Percentiles rank a stretch among this genome's conserved stretches.
These are phyloP conservation scores for Hydrozoanthus gracilis DNA, from an alignment of 92 coral and sea anemone species.

Conservation along the genomic window DNA sequence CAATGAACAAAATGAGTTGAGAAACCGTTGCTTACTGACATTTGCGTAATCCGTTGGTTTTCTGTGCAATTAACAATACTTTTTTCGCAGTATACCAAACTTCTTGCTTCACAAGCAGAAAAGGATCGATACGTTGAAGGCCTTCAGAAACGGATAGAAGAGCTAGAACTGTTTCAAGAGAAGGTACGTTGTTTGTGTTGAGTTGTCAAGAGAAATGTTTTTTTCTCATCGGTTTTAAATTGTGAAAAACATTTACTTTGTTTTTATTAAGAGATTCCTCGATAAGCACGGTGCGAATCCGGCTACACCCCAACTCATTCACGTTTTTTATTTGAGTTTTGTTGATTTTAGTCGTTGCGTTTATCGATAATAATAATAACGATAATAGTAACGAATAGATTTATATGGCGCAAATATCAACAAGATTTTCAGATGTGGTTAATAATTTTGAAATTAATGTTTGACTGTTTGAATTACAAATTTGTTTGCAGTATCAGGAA, in stretches of 20 bases:
- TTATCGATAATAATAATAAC: neutral
- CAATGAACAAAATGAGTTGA: too few relatives aligned
- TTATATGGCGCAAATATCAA: neutral
- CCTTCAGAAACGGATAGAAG: constrained; percentile 70
- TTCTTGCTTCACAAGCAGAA: constrained; percentile 62
- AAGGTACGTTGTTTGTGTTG: constrained; percentile 57
- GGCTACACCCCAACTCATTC: too few relatives aligned
- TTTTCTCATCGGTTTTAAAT: neutral
- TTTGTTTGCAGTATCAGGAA: constrained; percentile 78
- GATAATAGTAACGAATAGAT: neutral
- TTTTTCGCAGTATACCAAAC: constrained; percentile 62
- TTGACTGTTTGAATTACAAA: neutral
- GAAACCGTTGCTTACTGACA: too few relatives aligned
- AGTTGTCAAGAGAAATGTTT: neutral
- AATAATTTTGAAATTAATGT: neutral
- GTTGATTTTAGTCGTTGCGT: too few relatives aligned
- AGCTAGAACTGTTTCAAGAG: constrained; percentile 67
- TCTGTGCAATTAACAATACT: neutral
- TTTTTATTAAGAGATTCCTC: too few relatives aligned
- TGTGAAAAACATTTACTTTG: neutral
- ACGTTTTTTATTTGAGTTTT: too few relatives aligned
- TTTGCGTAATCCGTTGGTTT: too few relatives aligned
- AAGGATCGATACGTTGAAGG: constrained; percentile 68
- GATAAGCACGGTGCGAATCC: too few relatives aligned
- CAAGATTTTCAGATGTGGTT: neutral